Conservation (phyloP, 2,888 invertebrate species). For the Ochropacha duplaris region DNA sequence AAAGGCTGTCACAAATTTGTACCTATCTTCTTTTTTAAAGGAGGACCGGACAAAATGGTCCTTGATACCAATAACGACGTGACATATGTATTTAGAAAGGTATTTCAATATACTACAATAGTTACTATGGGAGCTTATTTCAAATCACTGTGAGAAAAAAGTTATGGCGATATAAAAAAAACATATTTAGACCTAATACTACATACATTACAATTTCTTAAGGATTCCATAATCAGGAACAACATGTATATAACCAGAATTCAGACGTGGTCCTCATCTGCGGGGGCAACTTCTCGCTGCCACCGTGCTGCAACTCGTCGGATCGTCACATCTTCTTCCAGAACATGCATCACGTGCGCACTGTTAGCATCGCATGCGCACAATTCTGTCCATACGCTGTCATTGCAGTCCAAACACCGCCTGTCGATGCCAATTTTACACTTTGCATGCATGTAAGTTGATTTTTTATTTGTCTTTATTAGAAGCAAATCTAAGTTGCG, state of each 20-base stretch:
- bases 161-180: no score
- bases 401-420: slow-evolving; percentile 69
- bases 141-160: no score
- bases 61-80: no score
- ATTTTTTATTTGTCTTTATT: background rate
- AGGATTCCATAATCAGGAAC: no score
- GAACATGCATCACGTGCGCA: slow-evolving; percentile 66
- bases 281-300: slow-evolving; percentile 59
- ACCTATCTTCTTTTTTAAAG: no score
- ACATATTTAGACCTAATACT: no score
- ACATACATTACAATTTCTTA: no score
- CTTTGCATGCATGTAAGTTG: slow-evolving; percentile 62
- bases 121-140: no score
- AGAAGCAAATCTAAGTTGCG: background rate
- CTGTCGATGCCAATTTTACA: slow-evolving; percentile 71
- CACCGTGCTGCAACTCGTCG: slow-evolving; percentile 56
- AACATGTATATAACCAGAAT: slow-evolving; percentile 38
- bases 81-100: no score
- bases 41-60: no score
- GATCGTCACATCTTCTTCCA: slow-evolving; percentile 68
- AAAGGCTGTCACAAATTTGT: no score
- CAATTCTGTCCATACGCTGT: slow-evolving; percentile 67
- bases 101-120: no score
- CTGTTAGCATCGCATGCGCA: slow-evolving; percentile 54
- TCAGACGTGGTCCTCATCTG: slow-evolving; percentile 72